A percentile compares a stretch with the other conserved stretches of the same genome.
Conservation (phyloP, 2,888 invertebrate genomes). For the Microdon myrmicae region DNA sequence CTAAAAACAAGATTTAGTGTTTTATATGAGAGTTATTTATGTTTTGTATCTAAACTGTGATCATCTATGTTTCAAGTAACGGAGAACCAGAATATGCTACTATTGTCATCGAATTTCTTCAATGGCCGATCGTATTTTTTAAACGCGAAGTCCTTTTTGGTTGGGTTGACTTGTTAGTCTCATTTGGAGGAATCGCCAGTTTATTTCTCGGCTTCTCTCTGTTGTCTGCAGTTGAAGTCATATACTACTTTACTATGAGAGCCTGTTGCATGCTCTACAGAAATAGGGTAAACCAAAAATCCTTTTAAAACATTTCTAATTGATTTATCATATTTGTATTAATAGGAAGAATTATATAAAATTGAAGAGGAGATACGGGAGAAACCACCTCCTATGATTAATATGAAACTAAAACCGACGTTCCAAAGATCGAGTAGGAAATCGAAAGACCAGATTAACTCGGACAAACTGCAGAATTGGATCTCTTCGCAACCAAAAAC, state of each 20-base stretch:
- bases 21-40: too few species aligned
- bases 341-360: conserved; percentile 62
- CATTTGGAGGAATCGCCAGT: conserved; percentile 70
- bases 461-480: neutral
- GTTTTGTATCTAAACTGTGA: too few species aligned
- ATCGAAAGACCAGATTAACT: conserved; percentile 16
- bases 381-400: conserved; percentile 61
- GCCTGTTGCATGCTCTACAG: conserved; percentile 68
- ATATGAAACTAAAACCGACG: conserved; percentile 44
- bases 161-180: conserved; percentile 81
- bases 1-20: neutral
- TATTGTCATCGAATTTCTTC: conserved; percentile 72
- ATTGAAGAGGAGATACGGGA: conserved; percentile 62
- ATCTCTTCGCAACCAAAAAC: conserved; percentile 4
- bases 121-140: conserved; percentile 77
- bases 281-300: conserved; percentile 58
- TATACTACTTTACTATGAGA: conserved; percentile 81
- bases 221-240: conserved; percentile 78
- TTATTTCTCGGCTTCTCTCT: conserved; percentile 75
- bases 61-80: conserved; percentile 40
- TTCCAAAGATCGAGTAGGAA: conserved; percentile 11
- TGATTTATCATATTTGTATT: neutral
- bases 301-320: neutral
- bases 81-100: conserved; percentile 57
- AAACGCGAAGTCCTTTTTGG: conserved; percentile 85